Base-by-base conservation (phyloP, 2,888 invertebrate species). In the Melieria picta region DNA sequence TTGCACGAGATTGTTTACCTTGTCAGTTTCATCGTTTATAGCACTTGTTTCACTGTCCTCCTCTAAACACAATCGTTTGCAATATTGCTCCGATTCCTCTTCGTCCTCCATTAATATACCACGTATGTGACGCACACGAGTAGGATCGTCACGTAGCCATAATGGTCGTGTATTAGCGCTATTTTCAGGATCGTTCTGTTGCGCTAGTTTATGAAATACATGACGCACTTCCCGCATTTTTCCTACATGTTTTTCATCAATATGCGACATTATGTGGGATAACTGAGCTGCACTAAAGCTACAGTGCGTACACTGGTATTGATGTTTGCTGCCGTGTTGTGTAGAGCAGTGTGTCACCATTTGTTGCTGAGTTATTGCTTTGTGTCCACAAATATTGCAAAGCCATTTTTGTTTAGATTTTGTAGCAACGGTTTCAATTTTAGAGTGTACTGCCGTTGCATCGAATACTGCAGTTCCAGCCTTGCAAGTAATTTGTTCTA, bases 241-340 rank as follows among this genome's bases (percentile, higher is more conserved):
- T 4, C 79, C 87, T 0, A 89, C 83, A 80, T 93, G 93, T 5
- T 90, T 89, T 10, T 88, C 88, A 3, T 85, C 83, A 74, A 91
- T 89, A 80, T 94, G 93, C 56, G 89, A 89, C 30, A 88, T 87
- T 57, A 93, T 89, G 46, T 89, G 88, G 7, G 89, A 88, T 45
- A 89, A 85, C 3, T 89, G 89, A 0, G 90, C 85, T 0, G 87
- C 87, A 46, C 88, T 89, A 76, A 90, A 93, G 0, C 88, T 82
- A 77, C 95, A 95, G 74, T 91, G 87, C 0, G 89, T 89, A 80
- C 95, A 95, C 78, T 91, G 92, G 83, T 89, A 94, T 76, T 93
- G 93, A 79, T 89, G 88, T 72, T 90, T 91, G 3, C 92, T 89
- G 47, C 89, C 88, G 80, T 95, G 95, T 2, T 50, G 9, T 55